Evolutionary conservation across 2,113 vertebrate genomes (phyloP).

Genomic region (Poecilia latipinna): DNA sequence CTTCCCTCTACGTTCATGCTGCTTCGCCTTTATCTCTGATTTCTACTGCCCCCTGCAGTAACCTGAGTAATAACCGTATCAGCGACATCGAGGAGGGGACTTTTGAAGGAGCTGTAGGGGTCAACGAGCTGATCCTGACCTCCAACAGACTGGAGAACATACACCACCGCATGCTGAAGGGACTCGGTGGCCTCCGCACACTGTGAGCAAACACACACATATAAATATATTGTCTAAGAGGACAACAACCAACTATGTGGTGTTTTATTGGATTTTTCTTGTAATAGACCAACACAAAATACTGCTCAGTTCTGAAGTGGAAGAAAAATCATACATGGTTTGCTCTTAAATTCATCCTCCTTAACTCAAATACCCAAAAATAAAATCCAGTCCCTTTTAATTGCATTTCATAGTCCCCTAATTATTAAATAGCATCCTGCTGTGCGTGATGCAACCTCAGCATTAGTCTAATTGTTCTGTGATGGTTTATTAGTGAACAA

Average conservation of each 20-base stretch:
- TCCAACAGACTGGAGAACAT: constrained; percentile 94
- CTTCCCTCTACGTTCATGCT: neutral
- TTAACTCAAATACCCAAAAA: neutral
- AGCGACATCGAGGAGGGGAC: constrained; percentile 97
- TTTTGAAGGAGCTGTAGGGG: constrained; percentile 93
- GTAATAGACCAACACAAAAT: neutral
- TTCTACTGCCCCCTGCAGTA: constrained; percentile 77
- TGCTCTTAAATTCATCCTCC: neutral
- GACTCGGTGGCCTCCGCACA: constrained; percentile 92
- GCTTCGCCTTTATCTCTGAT: constrained; percentile 6
- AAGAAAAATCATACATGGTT: neutral
- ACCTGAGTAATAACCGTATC: constrained; percentile 98
- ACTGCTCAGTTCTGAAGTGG: neutral
- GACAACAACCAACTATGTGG: neutral
- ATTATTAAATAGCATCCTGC: neutral
- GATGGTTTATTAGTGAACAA: neutral
- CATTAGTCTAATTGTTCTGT: neutral
- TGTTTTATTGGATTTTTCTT: neutral
- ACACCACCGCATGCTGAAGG: constrained; percentile 93
- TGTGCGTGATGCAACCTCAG: neutral
- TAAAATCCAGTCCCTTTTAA: neutral
- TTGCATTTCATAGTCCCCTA: neutral
- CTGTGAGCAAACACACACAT: constrained; percentile 83
- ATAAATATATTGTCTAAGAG: neutral
- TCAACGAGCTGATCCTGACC: constrained; percentile 94